Evolutionary conservation across 1,140 invertebrate species (phyloP).

Genomic region (Leptinotarsa lineolata): DNA sequence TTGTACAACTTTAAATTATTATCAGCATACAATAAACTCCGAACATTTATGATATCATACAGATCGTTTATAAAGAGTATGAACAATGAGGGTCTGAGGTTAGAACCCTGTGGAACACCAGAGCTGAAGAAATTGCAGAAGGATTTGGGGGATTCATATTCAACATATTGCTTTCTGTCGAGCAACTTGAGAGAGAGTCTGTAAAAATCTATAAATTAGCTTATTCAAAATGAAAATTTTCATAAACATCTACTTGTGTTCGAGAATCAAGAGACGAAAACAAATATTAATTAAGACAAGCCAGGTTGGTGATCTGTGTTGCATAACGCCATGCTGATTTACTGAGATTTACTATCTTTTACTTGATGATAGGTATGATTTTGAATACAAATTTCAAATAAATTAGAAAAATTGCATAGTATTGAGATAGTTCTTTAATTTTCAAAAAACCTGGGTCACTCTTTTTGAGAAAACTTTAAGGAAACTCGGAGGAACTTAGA

Average conservation of each 20-base stretch:
- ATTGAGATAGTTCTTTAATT: conserved; percentile 12
- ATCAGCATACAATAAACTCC: too few relatives aligned
- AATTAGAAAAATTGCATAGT: conserved; percentile 5
- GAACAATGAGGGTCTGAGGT: too few relatives aligned
- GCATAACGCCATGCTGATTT: conserved; percentile 1
- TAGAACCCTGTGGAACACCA: too few relatives aligned
- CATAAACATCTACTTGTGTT: conserved; percentile 11
- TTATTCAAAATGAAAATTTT: neutral
- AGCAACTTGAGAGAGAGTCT: neutral
- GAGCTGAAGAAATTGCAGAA: too few relatives aligned
- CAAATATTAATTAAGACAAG: neutral
- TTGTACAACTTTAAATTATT: too few relatives aligned
- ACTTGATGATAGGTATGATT: neutral
- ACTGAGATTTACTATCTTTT: neutral
- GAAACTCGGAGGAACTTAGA: neutral
- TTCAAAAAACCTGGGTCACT: neutral
- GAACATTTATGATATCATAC: too few relatives aligned
- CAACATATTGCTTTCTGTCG: neutral
- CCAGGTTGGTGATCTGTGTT: neutral
- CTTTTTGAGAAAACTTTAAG: neutral
- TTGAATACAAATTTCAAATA: neutral
- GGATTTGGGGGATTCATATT: neutral
- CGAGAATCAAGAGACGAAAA: neutral
- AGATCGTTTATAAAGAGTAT: too few relatives aligned
- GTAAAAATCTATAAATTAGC: neutral